Evolutionary conservation across 2,888 invertebrate species (phyloP), one percentile per base, ranked within the genome.

Genomic region (Entomobrya proxima): DNA sequence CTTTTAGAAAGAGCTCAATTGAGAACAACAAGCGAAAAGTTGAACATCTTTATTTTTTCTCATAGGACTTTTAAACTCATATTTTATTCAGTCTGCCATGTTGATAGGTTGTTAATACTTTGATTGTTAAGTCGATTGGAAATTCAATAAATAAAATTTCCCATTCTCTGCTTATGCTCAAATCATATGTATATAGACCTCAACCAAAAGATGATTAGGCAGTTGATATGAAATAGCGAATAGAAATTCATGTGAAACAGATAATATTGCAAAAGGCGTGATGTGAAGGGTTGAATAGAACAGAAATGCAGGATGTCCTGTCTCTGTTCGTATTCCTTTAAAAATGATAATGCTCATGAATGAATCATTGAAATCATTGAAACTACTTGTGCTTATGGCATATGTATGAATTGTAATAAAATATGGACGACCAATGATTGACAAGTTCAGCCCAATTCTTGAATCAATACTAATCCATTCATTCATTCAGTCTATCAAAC

Each of bases 61-160:
- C 61, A 47, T 80, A 37, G 18, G 37, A n/a, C 5, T 32, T 52
- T 79, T 74, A 15, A n/a, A n/a, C 52, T 64, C 13, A 40, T 69
- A 52, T 79, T 81, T 81, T 74, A 74, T 82, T 75, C 75, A 64
- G 30, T 24, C 82, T 82, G 82, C 75, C 82, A 82, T 37, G 21
- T 82, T 82, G 82, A 82, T 82, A 27, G 82, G 64, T 61, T 61
- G 75, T 75, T 82, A 82, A 82, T 82, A 82, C 82, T 64, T 47
- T 75, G 82, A 82, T 81, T 81, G 74, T 74, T 47, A 76, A 83
- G 67, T 83, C 52, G 52, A 76, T 83, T 76, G 76, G 76, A 76
- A 83, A 83, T 83, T 74, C 50, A 82, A 82, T 82, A 58, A n/a
- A 81, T 35, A 21, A 72, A 72, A 55, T 21, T 27, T 74, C 30